Base-by-base conservation (phyloP, 1,140 invertebrate species). In the Pachypeltis micranthus region DNA sequence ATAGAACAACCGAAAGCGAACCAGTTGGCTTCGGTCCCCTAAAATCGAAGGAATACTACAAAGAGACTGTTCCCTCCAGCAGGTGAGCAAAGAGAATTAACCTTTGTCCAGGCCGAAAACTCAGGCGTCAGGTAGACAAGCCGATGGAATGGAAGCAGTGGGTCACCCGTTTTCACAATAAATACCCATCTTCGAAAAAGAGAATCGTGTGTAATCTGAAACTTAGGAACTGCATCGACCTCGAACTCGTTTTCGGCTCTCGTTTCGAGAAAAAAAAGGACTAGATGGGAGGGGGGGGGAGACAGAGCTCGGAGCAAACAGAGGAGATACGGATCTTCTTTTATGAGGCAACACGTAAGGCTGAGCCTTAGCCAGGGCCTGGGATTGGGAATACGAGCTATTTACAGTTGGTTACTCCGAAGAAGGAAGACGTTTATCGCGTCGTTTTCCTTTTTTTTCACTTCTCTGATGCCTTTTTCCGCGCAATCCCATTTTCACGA, bases 61-160 rank as follows among this genome's bases (percentile, higher is more conserved):
- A n/a, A n/a, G n/a, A n/a, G n/a, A n/a, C n/a, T n/a, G n/a, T n/a
- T n/a, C n/a, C n/a, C n/a, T n/a, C n/a, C n/a, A n/a, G n/a, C n/a
- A n/a, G n/a, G n/a, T n/a, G n/a, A n/a, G n/a, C n/a, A n/a, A n/a
- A n/a, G n/a, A n/a, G n/a, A n/a, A n/a, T n/a, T n/a, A n/a, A n/a
- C n/a, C n/a, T n/a, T n/a, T n/a, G n/a, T n/a, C n/a, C n/a, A n/a
- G n/a, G n/a, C n/a, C n/a, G n/a, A n/a, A n/a, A n/a, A n/a, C n/a
- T n/a, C n/a, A n/a, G n/a, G n/a, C 47, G 47, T 51, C 47, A 51
- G 47, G 47, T 51, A 51, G 47, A 39, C n/a, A n/a, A n/a, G n/a
- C n/a, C n/a, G n/a, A n/a, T n/a, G 47, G 23, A 51, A 51, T 10
- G 23, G 47, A 51, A 14, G 47, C 47, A 51, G 10, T 51, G 47